Percentiles rank a stretch among this genome's conserved stretches.
These are phyloP conservation scores for Corythornis madagascariensis DNA, from an alignment of 2,113 vertebrate genomes.

Conservation along the genomic window DNA sequence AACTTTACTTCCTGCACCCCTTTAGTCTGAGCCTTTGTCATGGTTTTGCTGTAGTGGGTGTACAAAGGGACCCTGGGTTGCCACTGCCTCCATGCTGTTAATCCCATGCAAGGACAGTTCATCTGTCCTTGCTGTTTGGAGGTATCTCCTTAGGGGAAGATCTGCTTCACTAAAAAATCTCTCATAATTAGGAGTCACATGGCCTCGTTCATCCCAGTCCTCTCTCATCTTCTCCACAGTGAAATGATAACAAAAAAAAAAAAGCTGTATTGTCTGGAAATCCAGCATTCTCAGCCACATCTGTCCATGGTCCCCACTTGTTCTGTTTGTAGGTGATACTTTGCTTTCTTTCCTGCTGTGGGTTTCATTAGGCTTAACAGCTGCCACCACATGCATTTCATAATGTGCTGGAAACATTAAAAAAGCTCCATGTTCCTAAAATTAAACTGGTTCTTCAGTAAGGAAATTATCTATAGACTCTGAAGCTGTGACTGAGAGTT, in stretches of 20 bases:
- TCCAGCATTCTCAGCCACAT: neutral
- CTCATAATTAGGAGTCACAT: neutral
- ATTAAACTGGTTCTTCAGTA: neutral
- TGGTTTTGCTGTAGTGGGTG: neutral
- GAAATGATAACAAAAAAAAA: constrained; percentile 3
- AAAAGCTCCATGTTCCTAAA: neutral
- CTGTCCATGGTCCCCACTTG: neutral
- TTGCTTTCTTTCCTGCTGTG: neutral
- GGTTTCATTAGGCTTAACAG: constrained; percentile 14
- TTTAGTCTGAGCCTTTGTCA: neutral
- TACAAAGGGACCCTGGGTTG: neutral
- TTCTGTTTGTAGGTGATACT: neutral
- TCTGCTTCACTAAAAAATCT: neutral
- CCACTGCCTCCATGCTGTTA: neutral
- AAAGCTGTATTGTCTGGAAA: constrained; percentile 1
- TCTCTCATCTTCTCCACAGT: neutral
- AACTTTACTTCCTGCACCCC: neutral
- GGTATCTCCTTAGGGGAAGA: neutral
- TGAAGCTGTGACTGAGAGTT: neutral
- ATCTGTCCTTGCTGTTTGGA: neutral
- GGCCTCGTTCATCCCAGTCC: neutral
- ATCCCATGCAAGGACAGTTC: neutral
- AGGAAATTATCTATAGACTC: neutral
- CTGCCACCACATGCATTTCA: neutral
- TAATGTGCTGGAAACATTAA: neutral